A percentile compares a stretch with the other conserved stretches of the same genome.
These are phyloP conservation scores for Lasaia peninsularis DNA, from an alignment of 1,140 invertebrate genomes.

Conservation along the genomic window DNA sequence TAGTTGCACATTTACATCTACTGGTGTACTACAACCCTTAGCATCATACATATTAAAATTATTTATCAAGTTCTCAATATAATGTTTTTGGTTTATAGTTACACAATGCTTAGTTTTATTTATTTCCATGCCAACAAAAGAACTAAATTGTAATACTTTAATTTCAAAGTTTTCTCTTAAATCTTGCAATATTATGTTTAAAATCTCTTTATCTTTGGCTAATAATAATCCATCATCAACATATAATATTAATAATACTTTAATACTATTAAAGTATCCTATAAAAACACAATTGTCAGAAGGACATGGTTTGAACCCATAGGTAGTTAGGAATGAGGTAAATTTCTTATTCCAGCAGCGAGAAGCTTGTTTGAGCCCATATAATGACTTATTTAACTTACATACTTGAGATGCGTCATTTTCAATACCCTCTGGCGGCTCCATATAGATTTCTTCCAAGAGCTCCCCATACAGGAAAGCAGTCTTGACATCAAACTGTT, in stretches of 20 bases:
- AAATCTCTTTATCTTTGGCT: conserved; percentile 21
- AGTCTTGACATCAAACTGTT: conserved; percentile 65
- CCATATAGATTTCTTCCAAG: conserved; percentile 44
- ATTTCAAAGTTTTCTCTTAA: conserved; percentile 18
- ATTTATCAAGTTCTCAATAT: conserved; percentile 25
- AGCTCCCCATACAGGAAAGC: conserved; percentile 60
- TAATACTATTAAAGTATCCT: conserved; percentile 22
- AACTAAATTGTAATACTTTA: no score
- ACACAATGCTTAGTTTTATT: conserved; percentile 19
- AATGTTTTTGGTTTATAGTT: conserved; percentile 22
- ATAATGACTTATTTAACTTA: conserved; percentile 24
- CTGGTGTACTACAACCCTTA: conserved; percentile 19
- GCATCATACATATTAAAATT: conserved; percentile 23
- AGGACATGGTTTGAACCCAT: conserved; percentile 23
- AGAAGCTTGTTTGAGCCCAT: conserved; percentile 32
- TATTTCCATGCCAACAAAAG: conserved; percentile 32
- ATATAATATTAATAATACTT: conserved; percentile 28
- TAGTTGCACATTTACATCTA: conserved; percentile 21
- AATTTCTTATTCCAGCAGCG: conserved; percentile 35
- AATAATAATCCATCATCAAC: conserved; percentile 34
- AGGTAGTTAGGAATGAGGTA: conserved; percentile 21
- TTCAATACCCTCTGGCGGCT: conserved; percentile 35
- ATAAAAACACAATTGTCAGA: conserved; percentile 26
- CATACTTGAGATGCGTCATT: conserved; percentile 13
- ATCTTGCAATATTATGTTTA: conserved; percentile 22